Evolutionary conservation across 2,888 invertebrate species (phyloP).

Genomic region (Patella caerulea): DNA sequence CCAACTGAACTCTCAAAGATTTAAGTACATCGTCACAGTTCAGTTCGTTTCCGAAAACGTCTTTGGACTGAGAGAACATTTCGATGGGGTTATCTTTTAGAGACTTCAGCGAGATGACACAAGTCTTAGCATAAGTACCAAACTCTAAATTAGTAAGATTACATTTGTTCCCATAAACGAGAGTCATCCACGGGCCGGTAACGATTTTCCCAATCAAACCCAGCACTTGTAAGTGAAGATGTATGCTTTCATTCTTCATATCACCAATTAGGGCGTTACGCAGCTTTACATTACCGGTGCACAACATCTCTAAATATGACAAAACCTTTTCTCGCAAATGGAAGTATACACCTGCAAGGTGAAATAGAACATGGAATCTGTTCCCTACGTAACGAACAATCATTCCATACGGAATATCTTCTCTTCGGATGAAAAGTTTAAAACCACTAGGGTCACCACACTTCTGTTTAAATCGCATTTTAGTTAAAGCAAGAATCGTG

Average conservation of each 20-base stretch:
- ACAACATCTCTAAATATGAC: neutral
- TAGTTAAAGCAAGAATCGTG: neutral
- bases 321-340: neutral
- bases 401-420: neutral
- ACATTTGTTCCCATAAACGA: neutral
- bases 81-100: no score
- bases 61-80: no score
- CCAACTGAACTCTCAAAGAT: no score
- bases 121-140: no score
- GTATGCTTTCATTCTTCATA: neutral
- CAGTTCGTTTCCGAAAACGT: no score
- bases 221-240: neutral
- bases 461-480: neutral
- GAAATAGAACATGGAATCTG: neutral
- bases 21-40: no score
- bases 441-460: neutral
- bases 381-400: neutral
- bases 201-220: neutral
- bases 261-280: neutral
- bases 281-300: neutral
- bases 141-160: neutral
- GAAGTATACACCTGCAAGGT: neutral
- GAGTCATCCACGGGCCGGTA: neutral
- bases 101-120: no score
- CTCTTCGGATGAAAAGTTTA: neutral